phyloP scores from a whole-genome alignment of 1,140 invertebrate genomes.

The Diorhabda sublineata region DNA sequence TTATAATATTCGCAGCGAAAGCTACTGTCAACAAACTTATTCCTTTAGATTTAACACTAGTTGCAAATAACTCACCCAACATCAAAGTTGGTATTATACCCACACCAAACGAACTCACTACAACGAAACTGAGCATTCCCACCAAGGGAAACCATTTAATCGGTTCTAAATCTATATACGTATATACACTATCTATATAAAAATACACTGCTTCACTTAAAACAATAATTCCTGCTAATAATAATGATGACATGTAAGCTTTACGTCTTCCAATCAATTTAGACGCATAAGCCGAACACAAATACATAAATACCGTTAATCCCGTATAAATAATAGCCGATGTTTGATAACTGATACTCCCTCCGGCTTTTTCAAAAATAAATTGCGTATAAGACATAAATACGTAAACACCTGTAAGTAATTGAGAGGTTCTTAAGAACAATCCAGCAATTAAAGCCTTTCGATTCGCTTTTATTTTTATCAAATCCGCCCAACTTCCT shows the following conservation, averaged over 20 bases:
- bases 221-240: conserved; percentile 18
- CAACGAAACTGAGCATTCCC: conserved; percentile 33
- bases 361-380: conserved; percentile 30
- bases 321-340: conserved; percentile 52
- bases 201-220: conserved; percentile 52
- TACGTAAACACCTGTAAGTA: conserved; percentile 27
- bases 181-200: conserved; percentile 13
- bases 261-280: conserved; percentile 21
- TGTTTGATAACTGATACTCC: conserved; percentile 39
- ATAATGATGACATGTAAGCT: conserved; percentile 21
- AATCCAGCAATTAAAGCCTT: conserved; percentile 30
- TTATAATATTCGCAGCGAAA: conserved; percentile 30
- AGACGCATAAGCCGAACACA: conserved; percentile 40
- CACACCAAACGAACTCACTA: conserved; percentile 33
- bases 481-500: conserved; percentile 23
- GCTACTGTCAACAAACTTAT: conserved; percentile 24
- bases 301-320: conserved; percentile 65
- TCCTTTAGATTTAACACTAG: conserved; percentile 35
- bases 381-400: conserved; percentile 27
- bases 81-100: conserved; percentile 35
- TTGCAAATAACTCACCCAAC: conserved; percentile 39
- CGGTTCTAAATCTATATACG: conserved; percentile 34
- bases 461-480: conserved; percentile 30
- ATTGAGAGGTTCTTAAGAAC: conserved; percentile 28
- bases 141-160: conserved; percentile 35